phyloP scores from a whole-genome alignment of 2,113 vertebrate species.

The Odontesthes bonariensis region DNA sequence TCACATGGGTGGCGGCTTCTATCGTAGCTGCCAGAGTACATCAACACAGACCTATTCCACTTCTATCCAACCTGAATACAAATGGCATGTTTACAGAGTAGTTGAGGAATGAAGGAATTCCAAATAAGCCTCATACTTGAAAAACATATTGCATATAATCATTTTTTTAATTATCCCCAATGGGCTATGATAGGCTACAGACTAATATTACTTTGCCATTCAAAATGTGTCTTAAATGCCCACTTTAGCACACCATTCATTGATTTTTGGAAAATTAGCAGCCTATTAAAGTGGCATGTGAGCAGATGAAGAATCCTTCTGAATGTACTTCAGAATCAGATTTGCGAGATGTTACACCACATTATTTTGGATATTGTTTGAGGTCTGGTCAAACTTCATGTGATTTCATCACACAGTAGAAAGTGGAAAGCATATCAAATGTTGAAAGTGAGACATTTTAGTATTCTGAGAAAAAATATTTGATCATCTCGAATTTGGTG shows the following conservation, averaged over 20 bases:
- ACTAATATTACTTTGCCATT: constrained; percentile 40
- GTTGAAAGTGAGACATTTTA: no score
- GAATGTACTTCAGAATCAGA: constrained; percentile 9
- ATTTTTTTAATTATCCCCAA: constrained; percentile 38
- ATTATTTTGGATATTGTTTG: constrained; percentile 4
- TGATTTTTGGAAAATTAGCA: not conserved
- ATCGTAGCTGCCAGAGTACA: constrained; percentile 42
- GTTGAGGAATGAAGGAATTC: constrained; percentile 57
- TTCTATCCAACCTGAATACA: constrained; percentile 56
- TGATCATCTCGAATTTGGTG: no score
- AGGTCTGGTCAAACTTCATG: constrained; percentile 10
- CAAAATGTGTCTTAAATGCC: constrained; percentile 37
- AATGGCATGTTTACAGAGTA: constrained; percentile 56
- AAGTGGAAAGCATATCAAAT: no score
- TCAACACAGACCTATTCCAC: constrained; percentile 46
- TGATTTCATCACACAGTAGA: no score
- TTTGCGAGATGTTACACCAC: constrained; percentile 12
- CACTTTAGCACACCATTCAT: constrained; percentile 9
- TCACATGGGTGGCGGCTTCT: constrained; percentile 45
- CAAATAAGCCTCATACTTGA: constrained; percentile 42
- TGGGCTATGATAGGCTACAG: constrained; percentile 8
- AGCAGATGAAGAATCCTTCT: not conserved
- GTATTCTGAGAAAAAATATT: no score
- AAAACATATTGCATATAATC: constrained; percentile 50
- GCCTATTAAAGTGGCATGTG: constrained; percentile 26